Base-by-base conservation (phyloP, 1,140 invertebrate species). In the Hycleus phaleratus region DNA sequence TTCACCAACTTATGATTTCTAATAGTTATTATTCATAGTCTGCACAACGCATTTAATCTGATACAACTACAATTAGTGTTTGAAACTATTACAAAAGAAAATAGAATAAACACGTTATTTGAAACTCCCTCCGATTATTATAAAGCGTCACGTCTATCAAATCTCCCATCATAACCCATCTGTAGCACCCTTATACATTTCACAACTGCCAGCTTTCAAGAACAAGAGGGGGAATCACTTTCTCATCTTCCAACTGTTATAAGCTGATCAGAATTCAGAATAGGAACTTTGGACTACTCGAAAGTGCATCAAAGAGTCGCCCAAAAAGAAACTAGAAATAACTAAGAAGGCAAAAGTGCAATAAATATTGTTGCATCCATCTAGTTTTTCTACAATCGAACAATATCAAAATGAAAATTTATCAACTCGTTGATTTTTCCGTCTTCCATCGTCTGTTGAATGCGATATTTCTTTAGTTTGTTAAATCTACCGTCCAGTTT, bases 241-340 rank as follows among this genome's bases (percentile, higher is more conserved):
- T 53, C 25, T 3, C 42, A 53, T 45, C 51, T 42, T 32, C 38
- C 51, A 32, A 46, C 51, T 53, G 39, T 53, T 45, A 32, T 46
- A 42, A 53, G 51, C 51, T 53, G 51, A 53, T 53, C 51, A 26
- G 51, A 53, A 53, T 53, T 44, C 51, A 53, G 51, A 46, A 53
- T 46, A 26, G 40, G 26, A 45, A 53, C 51, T 52, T 43, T 45
- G 26, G 46, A 53, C 32, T 53, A 38, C 51, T 53, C 26, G 51
- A 53, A 53, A 53, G 42, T 53, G 51, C 51, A 53, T 53, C 51
- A 46, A 53, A 53, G 51, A 53, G 38, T 53, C 18, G 42, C 24
- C 11, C 12, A 4, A 32, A 9, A 25, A 26, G 12, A 32, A 18
- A 25, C 5, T 18, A 26, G 25, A 32, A n/a, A 2, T 24, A 26